phyloP scores from a whole-genome alignment of 2,888 invertebrate genomes.

The Drosophila yooni region DNA sequence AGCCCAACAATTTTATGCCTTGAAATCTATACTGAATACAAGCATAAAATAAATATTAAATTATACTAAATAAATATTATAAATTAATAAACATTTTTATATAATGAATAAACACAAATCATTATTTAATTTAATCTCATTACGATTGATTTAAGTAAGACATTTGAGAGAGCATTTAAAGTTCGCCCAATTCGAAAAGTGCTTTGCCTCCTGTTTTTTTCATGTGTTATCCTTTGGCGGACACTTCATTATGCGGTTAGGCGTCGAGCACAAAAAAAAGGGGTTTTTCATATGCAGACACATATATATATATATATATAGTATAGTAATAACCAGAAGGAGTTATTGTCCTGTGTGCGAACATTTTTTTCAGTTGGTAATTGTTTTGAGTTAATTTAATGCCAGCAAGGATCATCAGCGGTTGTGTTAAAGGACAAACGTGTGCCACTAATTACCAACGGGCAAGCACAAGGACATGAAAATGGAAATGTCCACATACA shows the following conservation, averaged over 20 bases:
- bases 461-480: conserved; percentile 36
- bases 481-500: neutral
- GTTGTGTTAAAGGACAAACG: conserved; percentile 65
- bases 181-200: neutral
- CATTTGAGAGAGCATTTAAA: conserved; percentile 10
- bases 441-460: conserved; percentile 77
- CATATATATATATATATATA: conserved; percentile 38
- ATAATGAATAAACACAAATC: too few relatives aligned
- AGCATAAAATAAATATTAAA: neutral
- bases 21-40: neutral
- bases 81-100: neutral
- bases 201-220: conserved; percentile 12
- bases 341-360: conserved; percentile 14
- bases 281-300: conserved; percentile 15
- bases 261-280: conserved; percentile 40
- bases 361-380: conserved; percentile 53
- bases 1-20: neutral
- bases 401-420: conserved; percentile 67
- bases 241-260: conserved; percentile 71
- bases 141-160: neutral
- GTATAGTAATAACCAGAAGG: conserved; percentile 34
- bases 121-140: fast-evolving
- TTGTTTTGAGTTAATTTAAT: conserved; percentile 81
- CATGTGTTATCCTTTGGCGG: conserved; percentile 64
- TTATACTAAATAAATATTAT: neutral